Percentiles rank a stretch among this genome's conserved stretches.
These are phyloP conservation scores for Branchipolynoe longqiensis DNA, from an alignment of 2,888 invertebrate genomes.

Conservation along the genomic window DNA sequence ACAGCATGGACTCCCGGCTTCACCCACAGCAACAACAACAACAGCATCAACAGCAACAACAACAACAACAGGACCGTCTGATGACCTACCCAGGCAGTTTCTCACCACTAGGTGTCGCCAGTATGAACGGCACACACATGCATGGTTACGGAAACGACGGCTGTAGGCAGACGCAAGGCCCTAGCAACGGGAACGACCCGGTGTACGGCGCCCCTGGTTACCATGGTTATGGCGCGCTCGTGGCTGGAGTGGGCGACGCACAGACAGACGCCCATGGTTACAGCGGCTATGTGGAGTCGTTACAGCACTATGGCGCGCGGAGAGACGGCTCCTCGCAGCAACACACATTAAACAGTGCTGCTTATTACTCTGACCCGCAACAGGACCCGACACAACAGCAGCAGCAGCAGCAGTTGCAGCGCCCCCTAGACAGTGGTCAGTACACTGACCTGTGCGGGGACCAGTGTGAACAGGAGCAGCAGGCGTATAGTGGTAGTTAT, in stretches of 20 bases:
- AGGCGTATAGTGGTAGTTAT: conserved; percentile 27
- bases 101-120: not conserved
- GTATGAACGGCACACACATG: not conserved
- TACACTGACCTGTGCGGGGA: conserved; percentile 21
- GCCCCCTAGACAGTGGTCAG: not conserved
- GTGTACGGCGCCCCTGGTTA: conserved; percentile 51
- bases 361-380: not conserved
- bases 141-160: not conserved
- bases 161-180: not conserved
- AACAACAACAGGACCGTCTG: not conserved
- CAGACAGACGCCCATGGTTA: not conserved
- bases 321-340: not conserved
- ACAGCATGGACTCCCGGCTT: not conserved
- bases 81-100: conserved; percentile 34
- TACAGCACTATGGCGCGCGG: conserved; percentile 1
- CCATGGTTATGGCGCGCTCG: conserved; percentile 1
- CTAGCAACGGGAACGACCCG: conserved; percentile 32
- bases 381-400: not conserved
- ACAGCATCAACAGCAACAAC: conserved; percentile 15
- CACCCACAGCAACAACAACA: conserved; percentile 6
- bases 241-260: not conserved
- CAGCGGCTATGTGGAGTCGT: not conserved
- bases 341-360: no score
- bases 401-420: not conserved
- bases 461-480: not conserved